Evolutionary conservation across 37 sponge, comb jelly and placozoan genomes (phyloP), one percentile per base, ranked within the genome.

Genomic region (Axinella damicornis): DNA sequence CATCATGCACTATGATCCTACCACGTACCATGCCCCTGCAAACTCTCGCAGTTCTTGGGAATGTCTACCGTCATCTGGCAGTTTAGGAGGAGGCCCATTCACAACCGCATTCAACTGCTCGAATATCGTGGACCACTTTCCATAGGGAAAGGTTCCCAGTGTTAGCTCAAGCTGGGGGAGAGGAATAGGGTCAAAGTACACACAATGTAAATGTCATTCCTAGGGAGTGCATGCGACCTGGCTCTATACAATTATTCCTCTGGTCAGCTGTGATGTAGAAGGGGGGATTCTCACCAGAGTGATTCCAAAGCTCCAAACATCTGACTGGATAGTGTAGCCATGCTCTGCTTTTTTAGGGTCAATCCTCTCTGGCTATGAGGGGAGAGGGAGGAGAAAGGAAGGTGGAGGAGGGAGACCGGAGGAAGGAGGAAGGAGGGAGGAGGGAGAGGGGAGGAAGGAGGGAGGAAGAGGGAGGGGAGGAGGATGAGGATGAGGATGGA

Each of bases 301-400:
- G 63, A 98, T 98, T 15, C 98, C 98, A 83, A 94, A 87, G 62
- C 94, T 93, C 98, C 98, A 98, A 31, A 98, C 96, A 63, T 98
- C 98, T 18, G 98, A 90, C 53, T 91, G 87, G 38, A 98, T 90
- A 71, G 94, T 94, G 82, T 93, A 98, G n/a, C 98, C 98, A 21
- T 73, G 74, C 36, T 73, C 78, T 5, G 92, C 88, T 52, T 55
- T 85, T 17, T 13, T 58, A 0, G 96, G 96, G 65, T 93, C 89
- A 59, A 96, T 96, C 71, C 96, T 90, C 82, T 96, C 96, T 0
- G 96, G 96, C 93, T 94, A 41, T 35, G 58, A 34, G 33, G 24
- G 18, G 41, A 39, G 61, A 36, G 13, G 60, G 60, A 36, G 60
- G 13, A 35, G 20, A 31, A 9, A 30, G 33, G 69, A 31, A 35